Evolutionary conservation across 2,797 vertebrate genomes (phyloP).

Genomic region (Philypnodon macrostomus): DNA sequence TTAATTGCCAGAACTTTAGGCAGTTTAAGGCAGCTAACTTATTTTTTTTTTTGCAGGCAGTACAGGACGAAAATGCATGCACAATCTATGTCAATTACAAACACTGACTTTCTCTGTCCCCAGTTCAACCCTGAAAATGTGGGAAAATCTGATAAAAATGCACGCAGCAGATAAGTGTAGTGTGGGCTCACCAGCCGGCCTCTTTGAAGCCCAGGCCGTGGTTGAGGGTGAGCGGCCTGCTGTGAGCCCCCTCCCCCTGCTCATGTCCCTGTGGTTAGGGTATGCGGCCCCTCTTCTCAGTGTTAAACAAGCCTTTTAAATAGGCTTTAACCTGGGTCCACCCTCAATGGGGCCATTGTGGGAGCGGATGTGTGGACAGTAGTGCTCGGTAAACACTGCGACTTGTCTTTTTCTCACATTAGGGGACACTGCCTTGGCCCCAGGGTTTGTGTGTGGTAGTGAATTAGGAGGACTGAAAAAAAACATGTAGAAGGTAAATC

Average conservation of each 20-base stretch:
- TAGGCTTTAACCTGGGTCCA: conserved; percentile 78
- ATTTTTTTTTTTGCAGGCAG: no score
- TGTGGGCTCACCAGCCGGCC: conserved; percentile 55
- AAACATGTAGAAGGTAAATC: conserved; percentile 18
- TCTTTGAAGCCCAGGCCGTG: conserved; percentile 48
- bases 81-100: neutral
- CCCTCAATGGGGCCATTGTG: conserved; percentile 80
- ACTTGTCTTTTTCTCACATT: conserved; percentile 76
- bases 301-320: conserved; percentile 80
- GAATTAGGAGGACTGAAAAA: conserved; percentile 16
- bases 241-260: conserved; percentile 39
- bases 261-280: conserved; percentile 61
- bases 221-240: conserved; percentile 50
- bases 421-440: conserved; percentile 31
- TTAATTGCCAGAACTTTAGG: no score
- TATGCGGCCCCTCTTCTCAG: conserved; percentile 72
- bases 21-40: no score
- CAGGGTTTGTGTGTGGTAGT: conserved; percentile 31
- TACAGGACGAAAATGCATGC: no score
- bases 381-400: conserved; percentile 74
- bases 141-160: conserved; percentile 3
- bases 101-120: conserved; percentile 32
- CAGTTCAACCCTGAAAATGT: conserved; percentile 35
- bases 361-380: conserved; percentile 80
- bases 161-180: conserved; percentile 42